Conservation (phyloP, 2,888 invertebrate genomes). For the Drosophila greeni region DNA sequence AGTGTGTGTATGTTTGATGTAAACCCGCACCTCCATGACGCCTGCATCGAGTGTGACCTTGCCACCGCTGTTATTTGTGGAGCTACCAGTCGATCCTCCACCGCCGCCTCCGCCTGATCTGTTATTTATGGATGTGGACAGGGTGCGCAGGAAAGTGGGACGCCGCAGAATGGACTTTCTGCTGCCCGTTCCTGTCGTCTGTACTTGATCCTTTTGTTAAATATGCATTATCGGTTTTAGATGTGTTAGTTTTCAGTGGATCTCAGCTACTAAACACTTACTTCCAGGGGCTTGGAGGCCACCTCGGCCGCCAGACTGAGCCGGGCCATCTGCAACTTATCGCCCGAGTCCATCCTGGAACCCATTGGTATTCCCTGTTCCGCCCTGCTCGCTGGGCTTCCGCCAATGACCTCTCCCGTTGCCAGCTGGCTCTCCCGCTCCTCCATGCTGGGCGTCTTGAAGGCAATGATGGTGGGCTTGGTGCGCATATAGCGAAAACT, state of each 20-base stretch:
- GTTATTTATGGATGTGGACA: conserved; percentile 76
- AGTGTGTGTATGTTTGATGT: conserved; percentile 39
- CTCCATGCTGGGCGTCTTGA: conserved; percentile 89
- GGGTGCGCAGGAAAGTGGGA: conserved; percentile 77
- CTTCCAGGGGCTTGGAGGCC: conserved; percentile 90
- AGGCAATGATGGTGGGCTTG: conserved; percentile 92
- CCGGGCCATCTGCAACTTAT: conserved; percentile 43
- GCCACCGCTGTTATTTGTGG: conserved; percentile 77
- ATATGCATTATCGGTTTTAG: conserved; percentile 25
- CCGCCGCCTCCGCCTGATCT: conserved; percentile 59
- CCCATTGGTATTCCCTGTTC: conserved; percentile 82
- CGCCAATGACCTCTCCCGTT: conserved; percentile 64
- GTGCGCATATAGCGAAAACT: conserved; percentile 94
- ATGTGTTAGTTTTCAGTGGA: conserved; percentile 23
- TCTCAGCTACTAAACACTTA: conserved; percentile 76
- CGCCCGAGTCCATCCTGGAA: conserved; percentile 52
- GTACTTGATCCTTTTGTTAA: conserved; percentile 58
- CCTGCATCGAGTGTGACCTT: conserved; percentile 78
- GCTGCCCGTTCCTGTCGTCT: conserved; percentile 55
- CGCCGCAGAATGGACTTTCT: conserved; percentile 76
- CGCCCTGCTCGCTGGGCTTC: conserved; percentile 16
- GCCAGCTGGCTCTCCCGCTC: conserved; percentile 82
- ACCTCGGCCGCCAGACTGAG: conserved; percentile 77
- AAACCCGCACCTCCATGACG: conserved; percentile 79
- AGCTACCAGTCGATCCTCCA: conserved; percentile 66